A percentile compares a stretch with the other conserved stretches of the same genome.
These are phyloP conservation scores for Aricia artaxerxes DNA, from an alignment of 2,888 invertebrate species.

Conservation along the genomic window DNA sequence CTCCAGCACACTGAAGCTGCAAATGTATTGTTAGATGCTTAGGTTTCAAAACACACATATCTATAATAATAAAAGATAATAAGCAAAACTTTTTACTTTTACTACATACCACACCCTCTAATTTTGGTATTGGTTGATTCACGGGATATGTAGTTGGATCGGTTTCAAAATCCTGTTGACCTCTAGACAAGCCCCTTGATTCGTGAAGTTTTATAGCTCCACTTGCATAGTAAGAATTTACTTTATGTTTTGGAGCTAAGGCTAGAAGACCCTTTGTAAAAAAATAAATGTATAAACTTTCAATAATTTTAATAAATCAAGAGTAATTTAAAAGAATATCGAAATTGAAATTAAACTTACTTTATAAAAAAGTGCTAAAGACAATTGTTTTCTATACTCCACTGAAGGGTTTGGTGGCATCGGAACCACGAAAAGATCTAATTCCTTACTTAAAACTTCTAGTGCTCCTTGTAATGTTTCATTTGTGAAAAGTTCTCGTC, in stretches of 20 bases:
- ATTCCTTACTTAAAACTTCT: constrained; percentile 50
- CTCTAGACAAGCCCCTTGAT: constrained; percentile 76
- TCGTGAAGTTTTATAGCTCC: constrained; percentile 63
- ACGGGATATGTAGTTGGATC: constrained; percentile 82
- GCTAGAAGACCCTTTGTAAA: constrained; percentile 28
- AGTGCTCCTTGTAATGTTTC: constrained; percentile 61
- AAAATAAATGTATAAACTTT: background rate
- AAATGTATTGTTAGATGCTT: background rate
- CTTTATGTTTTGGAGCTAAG: constrained; percentile 22
- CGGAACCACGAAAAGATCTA: constrained; percentile 52
- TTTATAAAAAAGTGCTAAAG: constrained; percentile 84
- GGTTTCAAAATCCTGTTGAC: constrained; percentile 80
- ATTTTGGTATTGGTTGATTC: constrained; percentile 82
- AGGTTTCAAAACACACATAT: background rate
- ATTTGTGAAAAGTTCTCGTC: constrained; percentile 62
- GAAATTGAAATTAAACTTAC: constrained; percentile 53
- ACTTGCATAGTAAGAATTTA: constrained; percentile 11
- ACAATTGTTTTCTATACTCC: constrained; percentile 80
- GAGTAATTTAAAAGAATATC: background rate
- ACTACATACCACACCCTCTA: constrained; percentile 68
- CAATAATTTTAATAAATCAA: background rate
- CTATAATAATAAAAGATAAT: background rate
- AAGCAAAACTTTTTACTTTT: background rate
- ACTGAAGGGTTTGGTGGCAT: constrained; percentile 80
- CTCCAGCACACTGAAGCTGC: constrained; percentile 83